Percentiles rank a stretch among this genome's conserved stretches.
Evolutionary conservation across 2,797 vertebrate genomes (phyloP).

Genomic region (Myoxocephalus aenaeus): DNA sequence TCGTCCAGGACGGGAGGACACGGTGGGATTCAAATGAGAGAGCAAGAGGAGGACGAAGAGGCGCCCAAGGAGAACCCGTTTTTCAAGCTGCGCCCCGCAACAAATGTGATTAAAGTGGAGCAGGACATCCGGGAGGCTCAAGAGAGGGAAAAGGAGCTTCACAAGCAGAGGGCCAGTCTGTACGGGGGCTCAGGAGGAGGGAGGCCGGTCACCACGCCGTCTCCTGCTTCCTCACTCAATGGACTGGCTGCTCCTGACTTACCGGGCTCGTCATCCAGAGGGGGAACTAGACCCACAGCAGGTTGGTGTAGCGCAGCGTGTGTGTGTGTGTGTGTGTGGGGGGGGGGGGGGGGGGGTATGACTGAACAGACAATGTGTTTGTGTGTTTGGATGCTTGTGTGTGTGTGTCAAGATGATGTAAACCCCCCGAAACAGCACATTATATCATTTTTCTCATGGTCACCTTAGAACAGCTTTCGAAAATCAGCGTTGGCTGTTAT

Average conservation of each 20-base stretch:
- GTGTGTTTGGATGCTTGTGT: conserved; percentile 7
- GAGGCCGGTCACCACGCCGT: conserved; percentile 7
- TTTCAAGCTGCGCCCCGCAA: conserved; percentile 83
- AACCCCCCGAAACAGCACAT: conserved; percentile 53
- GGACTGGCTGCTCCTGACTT: conserved; percentile 34
- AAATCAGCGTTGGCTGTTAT: conserved; percentile 35
- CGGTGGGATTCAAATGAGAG: conserved; percentile 1
- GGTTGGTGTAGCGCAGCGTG: conserved; percentile 66
- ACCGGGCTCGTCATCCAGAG: conserved; percentile 30
- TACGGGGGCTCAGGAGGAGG: conserved; percentile 75
- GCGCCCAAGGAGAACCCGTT: conserved; percentile 81
- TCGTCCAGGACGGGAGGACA: conserved; percentile 14
- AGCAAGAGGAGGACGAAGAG: conserved; percentile 38
- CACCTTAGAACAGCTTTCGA: conserved; percentile 37
- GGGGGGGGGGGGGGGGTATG: no score
- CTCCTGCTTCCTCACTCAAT: conserved; percentile 46
- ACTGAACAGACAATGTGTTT: conserved; percentile 25
- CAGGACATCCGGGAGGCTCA: conserved; percentile 87
- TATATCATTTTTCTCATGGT: conserved; percentile 56
- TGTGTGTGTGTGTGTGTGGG: conserved; percentile 10
- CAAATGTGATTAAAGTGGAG: conserved; percentile 80
- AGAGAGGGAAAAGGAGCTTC: conserved; percentile 87
- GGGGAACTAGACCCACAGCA: conserved; percentile 44
- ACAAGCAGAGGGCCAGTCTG: conserved; percentile 82
- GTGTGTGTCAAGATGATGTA: conserved; percentile 56